Percentiles rank a stretch among this genome's conserved stretches.
Evolutionary conservation across 2,888 invertebrate genomes (phyloP).

Genomic region (Trachelus iudaicus): DNA sequence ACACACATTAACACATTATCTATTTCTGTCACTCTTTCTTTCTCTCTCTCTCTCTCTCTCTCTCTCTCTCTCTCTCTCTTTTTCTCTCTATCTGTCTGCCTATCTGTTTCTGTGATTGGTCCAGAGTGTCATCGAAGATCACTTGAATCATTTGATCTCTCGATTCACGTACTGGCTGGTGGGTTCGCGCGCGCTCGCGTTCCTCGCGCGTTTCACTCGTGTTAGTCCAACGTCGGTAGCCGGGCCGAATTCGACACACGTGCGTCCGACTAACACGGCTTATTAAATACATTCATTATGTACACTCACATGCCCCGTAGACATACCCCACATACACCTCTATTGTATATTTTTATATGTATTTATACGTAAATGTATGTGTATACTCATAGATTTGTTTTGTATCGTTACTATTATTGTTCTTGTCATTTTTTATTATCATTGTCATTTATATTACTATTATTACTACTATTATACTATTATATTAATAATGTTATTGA

Average conservation of each 20-base stretch:
- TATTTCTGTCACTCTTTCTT: conserved; percentile 14
- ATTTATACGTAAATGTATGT: conserved; percentile 2
- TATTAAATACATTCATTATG: neutral
- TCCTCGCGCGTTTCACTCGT: neutral
- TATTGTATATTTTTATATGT: conserved; percentile 1
- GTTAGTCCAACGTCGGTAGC: neutral
- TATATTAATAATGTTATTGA: conserved; percentile 11
- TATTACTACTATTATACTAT: conserved; percentile 10
- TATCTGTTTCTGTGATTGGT: conserved; percentile 4
- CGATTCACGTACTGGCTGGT: neutral
- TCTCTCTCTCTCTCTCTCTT: conserved; percentile 29
- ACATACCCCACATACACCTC: conserved; percentile 1
- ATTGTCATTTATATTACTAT: conserved; percentile 11
- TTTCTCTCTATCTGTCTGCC: conserved; percentile 7
- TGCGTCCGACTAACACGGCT: neutral
- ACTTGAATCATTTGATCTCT: neutral
- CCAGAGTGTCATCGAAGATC: neutral
- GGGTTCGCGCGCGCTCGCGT: neutral
- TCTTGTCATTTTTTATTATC: conserved; percentile 9
- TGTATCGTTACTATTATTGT: conserved; percentile 17
- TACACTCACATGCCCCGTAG: neutral
- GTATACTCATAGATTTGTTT: conserved; percentile 14
- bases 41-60: conserved; percentile 35
- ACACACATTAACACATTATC: conserved; percentile 12
- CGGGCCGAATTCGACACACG: neutral